Base-by-base conservation (phyloP, 2,888 invertebrate genomes). In the Drosophila birchii region DNA sequence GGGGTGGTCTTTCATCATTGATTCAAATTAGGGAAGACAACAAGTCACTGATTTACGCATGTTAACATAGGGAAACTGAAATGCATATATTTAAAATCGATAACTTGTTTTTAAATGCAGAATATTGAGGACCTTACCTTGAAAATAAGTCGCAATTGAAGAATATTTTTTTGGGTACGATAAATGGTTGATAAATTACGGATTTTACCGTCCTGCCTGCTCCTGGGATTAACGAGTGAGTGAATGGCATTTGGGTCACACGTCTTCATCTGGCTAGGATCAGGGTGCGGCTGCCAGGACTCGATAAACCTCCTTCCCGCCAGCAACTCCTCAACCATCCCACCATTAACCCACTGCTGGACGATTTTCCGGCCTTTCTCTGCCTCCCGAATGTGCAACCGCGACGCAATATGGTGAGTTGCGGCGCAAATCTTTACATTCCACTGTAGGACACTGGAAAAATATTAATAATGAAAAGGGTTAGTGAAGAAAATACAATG, bases 391-490 rank as follows among this genome's bases (percentile, higher is more conserved):
- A 64, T 58, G 47, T 47, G 72, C 73, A 73, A 66, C 49, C 59
- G 29, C 75, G 75, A 38, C 77, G 78, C 77, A 77, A 77, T 78
- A 47, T 66, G 68, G 66, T 34, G 45, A 55, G 58, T 61, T 68
- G 76, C 79, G 79, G 61, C 78, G 78, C 68, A 78, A 76, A 76
- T 78, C 71, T 68, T 74, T 68, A 43, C 14, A 63, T 23, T 41
- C 18, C 34, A 32, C 45, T 18, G 12, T 36, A 9, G 1, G n/a
- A 29, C 64, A 61, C 64, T 53, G 49, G 8, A 12, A 16, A 41
- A 36, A 53, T n/a, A 51, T 0, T 6, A 2, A 9, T 16, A 0
- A 20, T 1, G 14, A 51, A 34, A 8, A 12, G 1, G 0, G 0
- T 23, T 14, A 8, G 14, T 23, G 0, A n/a, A 57, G 20, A 39